Percentiles rank a stretch among this genome's conserved stretches.
These are phyloP conservation scores for Exocentrus adspersus DNA, from an alignment of 2,888 invertebrate species.

Conservation along the genomic window DNA sequence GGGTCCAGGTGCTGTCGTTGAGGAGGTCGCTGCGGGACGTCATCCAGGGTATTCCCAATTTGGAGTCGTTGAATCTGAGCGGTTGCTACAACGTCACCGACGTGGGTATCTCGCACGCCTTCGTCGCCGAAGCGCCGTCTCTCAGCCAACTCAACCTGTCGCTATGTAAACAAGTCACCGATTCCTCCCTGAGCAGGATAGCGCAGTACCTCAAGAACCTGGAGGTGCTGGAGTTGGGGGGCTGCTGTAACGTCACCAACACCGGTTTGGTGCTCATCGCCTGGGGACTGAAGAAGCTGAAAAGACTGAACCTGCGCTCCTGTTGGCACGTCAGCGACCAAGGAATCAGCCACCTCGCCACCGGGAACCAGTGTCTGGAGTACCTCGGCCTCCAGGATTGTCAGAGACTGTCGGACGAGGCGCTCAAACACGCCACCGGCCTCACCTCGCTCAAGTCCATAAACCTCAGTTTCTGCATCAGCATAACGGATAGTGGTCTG, in stretches of 20 bases:
- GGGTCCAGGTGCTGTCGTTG: conserved; percentile 89
- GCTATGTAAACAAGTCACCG: conserved; percentile 95
- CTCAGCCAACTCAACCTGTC: conserved; percentile 87
- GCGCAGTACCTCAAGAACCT: conserved; percentile 86
- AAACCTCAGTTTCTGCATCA: conserved; percentile 94
- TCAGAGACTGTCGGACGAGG: conserved; percentile 92
- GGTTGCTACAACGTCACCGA: conserved; percentile 96
- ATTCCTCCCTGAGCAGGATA: conserved; percentile 85
- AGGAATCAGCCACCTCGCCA: conserved; percentile 87
- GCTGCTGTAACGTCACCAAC: conserved; percentile 92
- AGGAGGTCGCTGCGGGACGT: conserved; percentile 85
- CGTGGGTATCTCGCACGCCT: conserved; percentile 83
- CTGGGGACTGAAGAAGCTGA: conserved; percentile 86
- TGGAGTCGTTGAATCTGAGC: conserved; percentile 88
- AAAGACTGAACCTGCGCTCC: conserved; percentile 86
- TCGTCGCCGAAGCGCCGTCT: conserved; percentile 79
- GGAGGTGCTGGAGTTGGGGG: conserved; percentile 88
- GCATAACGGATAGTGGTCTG: conserved; percentile 92
- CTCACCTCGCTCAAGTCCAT: conserved; percentile 84
- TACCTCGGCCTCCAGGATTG: conserved; percentile 87
- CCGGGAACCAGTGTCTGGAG: conserved; percentile 85
- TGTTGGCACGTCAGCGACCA: conserved; percentile 93
- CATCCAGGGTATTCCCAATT: conserved; percentile 83
- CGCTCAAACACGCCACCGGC: conserved; percentile 85
- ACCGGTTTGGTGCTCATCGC: conserved; percentile 87